Evolutionary conservation across 2,888 invertebrate genomes (phyloP).

Genomic region (Catotricha subobsoleta): DNA sequence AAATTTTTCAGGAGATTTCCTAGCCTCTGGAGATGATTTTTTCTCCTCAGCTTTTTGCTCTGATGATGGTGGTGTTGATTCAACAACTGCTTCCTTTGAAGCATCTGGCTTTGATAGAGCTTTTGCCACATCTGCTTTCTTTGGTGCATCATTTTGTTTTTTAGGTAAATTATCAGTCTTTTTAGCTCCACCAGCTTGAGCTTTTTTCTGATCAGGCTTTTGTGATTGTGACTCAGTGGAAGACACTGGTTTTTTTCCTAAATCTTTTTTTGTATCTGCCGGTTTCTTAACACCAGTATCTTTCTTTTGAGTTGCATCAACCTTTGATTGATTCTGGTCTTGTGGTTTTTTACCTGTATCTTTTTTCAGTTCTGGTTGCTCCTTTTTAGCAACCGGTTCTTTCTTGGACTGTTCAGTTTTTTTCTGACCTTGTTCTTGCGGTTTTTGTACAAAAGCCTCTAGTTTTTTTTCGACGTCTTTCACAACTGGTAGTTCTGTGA

Average conservation of each 20-base stretch:
- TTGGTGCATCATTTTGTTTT: not conserved
- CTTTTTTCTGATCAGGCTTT: not conserved
- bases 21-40: not conserved
- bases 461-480: not conserved
- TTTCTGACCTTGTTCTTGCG: not conserved
- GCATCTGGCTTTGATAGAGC: not conserved
- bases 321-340: not conserved
- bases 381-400: not conserved
- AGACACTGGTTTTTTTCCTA: not conserved
- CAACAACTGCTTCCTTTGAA: not conserved
- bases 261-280: not conserved
- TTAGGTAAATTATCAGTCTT: not conserved
- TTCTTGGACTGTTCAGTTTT: slow-evolving; percentile 6
- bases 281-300: not conserved
- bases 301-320: not conserved
- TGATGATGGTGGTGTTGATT: too few species aligned
- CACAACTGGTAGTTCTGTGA: not conserved
- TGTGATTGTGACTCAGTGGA: too few species aligned
- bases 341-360: not conserved
- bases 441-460: not conserved
- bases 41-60: not conserved
- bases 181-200: not conserved
- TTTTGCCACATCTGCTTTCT: not conserved
- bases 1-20: not conserved
- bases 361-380: not conserved